phyloP scores from a whole-genome alignment of 2,113 vertebrate genomes.

The Prionailurus viverrinus region DNA sequence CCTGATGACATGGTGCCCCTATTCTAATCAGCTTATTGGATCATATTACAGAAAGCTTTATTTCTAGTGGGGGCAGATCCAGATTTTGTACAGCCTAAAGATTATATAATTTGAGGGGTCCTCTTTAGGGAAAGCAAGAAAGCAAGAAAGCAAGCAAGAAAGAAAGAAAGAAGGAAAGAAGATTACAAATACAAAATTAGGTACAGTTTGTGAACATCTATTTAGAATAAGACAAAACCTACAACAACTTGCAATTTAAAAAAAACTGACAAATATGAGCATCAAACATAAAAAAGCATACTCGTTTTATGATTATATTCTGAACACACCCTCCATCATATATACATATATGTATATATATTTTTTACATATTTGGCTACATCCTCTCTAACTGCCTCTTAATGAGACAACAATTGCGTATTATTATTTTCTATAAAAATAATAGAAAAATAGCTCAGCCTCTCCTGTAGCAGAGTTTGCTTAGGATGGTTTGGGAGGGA shows the following conservation, averaged over 20 bases:
- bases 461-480: background rate
- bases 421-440: slow-evolving; percentile 28
- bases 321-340: background rate
- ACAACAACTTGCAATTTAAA: background rate
- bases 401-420: background rate
- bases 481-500: background rate
- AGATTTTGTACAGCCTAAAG: background rate
- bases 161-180: background rate
- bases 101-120: background rate
- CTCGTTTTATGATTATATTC: background rate
- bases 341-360: background rate
- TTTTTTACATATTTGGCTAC: background rate
- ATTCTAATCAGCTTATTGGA: background rate
- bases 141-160: background rate
- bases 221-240: background rate
- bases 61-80: background rate
- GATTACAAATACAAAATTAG: background rate
- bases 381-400: background rate
- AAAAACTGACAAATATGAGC: background rate
- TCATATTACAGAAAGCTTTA: background rate
- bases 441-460: background rate
- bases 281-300: background rate
- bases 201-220: background rate
- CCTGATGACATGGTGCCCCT: background rate
- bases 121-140: background rate